Evolutionary conservation across 2,888 invertebrate species (phyloP).

Genomic region (Brachyptera putata): DNA sequence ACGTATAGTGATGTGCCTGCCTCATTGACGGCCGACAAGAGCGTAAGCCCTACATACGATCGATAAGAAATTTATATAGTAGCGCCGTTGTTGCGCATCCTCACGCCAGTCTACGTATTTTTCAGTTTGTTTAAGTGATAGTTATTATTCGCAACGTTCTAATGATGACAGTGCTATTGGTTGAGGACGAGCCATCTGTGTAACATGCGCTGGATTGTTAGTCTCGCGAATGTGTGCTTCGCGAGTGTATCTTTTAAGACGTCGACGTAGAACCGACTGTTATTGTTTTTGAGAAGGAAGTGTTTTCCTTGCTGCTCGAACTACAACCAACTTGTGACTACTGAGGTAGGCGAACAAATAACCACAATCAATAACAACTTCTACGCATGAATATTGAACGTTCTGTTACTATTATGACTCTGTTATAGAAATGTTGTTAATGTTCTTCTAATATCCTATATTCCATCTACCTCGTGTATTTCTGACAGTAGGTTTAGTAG

Average conservation of each 20-base stretch:
- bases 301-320: constrained; percentile 9
- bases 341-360: background rate
- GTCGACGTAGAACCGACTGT: constrained; percentile 4
- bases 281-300: constrained; percentile 1
- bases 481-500: constrained; percentile 14
- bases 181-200: background rate
- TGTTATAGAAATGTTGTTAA: background rate
- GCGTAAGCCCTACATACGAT: constrained; percentile 18
- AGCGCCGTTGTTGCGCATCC: constrained; percentile 22
- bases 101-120: background rate
- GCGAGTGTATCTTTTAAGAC: background rate
- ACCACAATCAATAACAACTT: constrained; percentile 18
- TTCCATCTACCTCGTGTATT: constrained; percentile 4
- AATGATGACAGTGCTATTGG: constrained; percentile 1
- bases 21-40: constrained; percentile 14
- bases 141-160: constrained; percentile 2
- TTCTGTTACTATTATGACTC: constrained; percentile 5
- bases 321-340: background rate
- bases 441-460: constrained; percentile 6
- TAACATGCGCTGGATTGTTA: background rate
- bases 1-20: constrained; percentile 4
- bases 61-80: constrained; percentile 23
- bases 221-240: constrained; percentile 2
- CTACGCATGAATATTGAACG: constrained; percentile 6
- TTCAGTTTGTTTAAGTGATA: constrained; percentile 3